These are phyloP conservation scores for Drosophila conformis DNA, from an alignment of 2,888 invertebrate genomes.

Conservation along the genomic window DNA sequence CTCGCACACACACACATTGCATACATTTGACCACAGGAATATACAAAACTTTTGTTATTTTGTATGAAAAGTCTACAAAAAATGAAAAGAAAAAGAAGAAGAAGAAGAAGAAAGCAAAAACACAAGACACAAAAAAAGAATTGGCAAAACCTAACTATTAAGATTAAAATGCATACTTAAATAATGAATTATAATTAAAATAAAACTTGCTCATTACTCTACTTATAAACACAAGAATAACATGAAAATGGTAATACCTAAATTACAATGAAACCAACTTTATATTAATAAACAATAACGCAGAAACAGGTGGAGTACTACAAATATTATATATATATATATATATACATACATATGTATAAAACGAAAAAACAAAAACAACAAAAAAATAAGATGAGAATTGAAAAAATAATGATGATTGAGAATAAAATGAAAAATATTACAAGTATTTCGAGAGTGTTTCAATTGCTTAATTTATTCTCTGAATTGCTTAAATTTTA, in stretches of 20 bases:
- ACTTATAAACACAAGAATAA: constrained; percentile 64
- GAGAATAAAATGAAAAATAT: constrained; percentile 73
- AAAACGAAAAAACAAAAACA: constrained; percentile 14
- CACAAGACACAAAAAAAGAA: constrained; percentile 11
- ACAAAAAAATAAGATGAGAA: constrained; percentile 36
- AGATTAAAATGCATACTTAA: constrained; percentile 68
- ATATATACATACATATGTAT: constrained; percentile 40
- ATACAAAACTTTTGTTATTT: constrained; percentile 67
- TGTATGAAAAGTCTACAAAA: constrained; percentile 66
- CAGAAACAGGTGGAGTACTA: constrained; percentile 58
- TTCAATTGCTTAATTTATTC: neutral
- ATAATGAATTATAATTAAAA: constrained; percentile 70
- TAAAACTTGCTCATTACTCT: constrained; percentile 78
- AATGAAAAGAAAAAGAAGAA: constrained; percentile 44
- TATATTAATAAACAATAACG: constrained; percentile 55
- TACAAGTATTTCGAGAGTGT: constrained; percentile 36
- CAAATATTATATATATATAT: constrained; percentile 64
- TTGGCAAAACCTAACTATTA: constrained; percentile 58
- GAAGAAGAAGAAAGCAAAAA: constrained; percentile 7
- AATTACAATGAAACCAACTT: constrained; percentile 64
- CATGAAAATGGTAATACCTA: constrained; percentile 71
- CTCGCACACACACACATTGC: neutral
- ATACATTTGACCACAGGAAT: constrained; percentile 33
- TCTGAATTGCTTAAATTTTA: neutral
- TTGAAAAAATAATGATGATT: constrained; percentile 44